Conservation (phyloP, 2,888 invertebrate genomes). For the Hedychridium roseum region DNA sequence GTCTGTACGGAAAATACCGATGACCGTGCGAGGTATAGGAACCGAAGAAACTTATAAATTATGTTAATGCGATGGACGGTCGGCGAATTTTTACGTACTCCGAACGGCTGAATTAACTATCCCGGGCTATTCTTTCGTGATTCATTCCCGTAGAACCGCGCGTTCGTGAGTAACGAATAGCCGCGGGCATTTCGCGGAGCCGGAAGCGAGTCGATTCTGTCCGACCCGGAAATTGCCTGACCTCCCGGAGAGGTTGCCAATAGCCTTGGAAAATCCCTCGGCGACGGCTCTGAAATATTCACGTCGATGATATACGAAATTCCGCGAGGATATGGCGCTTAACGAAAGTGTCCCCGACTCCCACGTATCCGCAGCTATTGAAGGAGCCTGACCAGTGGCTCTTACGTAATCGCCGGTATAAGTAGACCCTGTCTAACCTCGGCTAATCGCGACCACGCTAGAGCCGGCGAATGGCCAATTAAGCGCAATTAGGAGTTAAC, state of each 20-base stretch:
- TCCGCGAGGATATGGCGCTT: neutral
- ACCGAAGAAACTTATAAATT: neutral
- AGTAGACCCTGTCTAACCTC: conserved; percentile 36
- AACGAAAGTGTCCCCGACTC: neutral
- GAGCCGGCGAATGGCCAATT: conserved; percentile 55
- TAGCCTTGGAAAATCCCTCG: too few species aligned
- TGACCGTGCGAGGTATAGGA: too few species aligned
- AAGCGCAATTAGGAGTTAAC: conserved; percentile 57
- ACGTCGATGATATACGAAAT: neutral
- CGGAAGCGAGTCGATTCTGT: conserved; percentile 21
- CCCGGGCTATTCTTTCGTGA: neutral
- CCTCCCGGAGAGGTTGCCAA: too few species aligned
- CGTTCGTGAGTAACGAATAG: too few species aligned
- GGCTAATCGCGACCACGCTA: conserved; percentile 48
- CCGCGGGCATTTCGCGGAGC: conserved; percentile 23
- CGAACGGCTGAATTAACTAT: neutral
- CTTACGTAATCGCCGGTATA: neutral
- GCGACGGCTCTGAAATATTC: too few species aligned
- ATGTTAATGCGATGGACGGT: neutral
- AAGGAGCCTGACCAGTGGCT: neutral
- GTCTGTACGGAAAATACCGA: neutral
- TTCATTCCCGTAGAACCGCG: neutral
- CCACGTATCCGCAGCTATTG: neutral
- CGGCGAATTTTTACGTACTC: neutral
- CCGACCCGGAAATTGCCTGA: conserved; percentile 25